These are phyloP conservation scores for Drosophila novamexicana DNA, from an alignment of 1,140 invertebrate genomes.

Conservation along the genomic window DNA sequence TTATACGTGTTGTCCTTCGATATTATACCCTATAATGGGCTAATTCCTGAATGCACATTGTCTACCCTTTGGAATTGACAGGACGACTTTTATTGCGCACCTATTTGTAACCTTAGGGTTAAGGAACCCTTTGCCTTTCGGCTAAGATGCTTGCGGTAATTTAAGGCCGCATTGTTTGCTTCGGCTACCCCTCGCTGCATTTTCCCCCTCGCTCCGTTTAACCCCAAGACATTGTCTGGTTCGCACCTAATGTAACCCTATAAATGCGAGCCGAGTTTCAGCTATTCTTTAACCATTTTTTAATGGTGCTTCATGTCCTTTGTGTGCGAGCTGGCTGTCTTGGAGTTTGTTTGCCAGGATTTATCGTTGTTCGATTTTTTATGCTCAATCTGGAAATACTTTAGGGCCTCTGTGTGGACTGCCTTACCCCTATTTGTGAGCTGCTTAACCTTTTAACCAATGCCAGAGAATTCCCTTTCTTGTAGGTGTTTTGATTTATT, in stretches of 20 bases:
- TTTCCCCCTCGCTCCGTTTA: not conserved
- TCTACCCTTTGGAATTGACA: constrained; percentile 20
- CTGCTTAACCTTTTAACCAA: constrained; percentile 52
- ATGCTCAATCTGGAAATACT: constrained; percentile 51
- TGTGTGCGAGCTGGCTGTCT: constrained; percentile 20
- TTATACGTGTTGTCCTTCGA: constrained; percentile 30
- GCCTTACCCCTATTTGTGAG: constrained; percentile 45
- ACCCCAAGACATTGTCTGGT: constrained; percentile 19
- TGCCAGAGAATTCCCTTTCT: constrained; percentile 42
- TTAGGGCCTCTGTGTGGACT: not conserved
- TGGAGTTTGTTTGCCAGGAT: constrained; percentile 52
- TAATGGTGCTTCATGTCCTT: constrained; percentile 62
- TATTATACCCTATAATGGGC: constrained; percentile 7
- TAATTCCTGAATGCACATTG: constrained; percentile 7
- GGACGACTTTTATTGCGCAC: constrained; percentile 53
- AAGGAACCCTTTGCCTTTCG: constrained; percentile 5
- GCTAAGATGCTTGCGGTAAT: constrained; percentile 50
- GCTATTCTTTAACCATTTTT: constrained; percentile 57
- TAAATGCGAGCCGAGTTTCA: constrained; percentile 39
- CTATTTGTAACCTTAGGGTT: constrained; percentile 6
- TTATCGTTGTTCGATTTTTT: constrained; percentile 65
- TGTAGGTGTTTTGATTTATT: constrained; percentile 70
- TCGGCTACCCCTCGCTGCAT: constrained; percentile 27
- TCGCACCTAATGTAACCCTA: constrained; percentile 63
- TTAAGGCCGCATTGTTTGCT: constrained; percentile 44